Evolutionary conservation across 1,140 invertebrate genomes (phyloP).

Genomic region (Brachionus rotundiformis): DNA sequence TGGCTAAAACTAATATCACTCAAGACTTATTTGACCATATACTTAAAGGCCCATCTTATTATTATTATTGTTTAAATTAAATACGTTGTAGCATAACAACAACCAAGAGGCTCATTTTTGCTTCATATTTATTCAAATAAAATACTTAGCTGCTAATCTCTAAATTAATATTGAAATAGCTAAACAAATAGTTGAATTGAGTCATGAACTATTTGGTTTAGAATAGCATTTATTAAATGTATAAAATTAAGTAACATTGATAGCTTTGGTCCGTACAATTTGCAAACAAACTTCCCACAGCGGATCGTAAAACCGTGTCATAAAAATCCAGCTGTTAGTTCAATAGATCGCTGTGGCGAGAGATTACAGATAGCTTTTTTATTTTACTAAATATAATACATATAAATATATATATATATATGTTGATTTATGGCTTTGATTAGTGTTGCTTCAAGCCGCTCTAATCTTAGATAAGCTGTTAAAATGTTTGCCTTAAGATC

Average conservation of each 20-base stretch:
- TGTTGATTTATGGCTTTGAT: constrained; percentile 15
- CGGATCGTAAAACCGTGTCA: neutral
- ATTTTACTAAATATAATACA: neutral
- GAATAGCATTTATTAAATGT: neutral
- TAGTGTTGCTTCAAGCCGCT: neutral
- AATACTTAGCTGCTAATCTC: constrained; percentile 11
- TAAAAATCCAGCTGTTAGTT: constrained; percentile 28
- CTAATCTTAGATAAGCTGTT: constrained; percentile 45
- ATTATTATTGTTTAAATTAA: constrained; percentile 7
- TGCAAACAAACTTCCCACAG: constrained; percentile 17
- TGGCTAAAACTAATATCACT: too few species aligned
- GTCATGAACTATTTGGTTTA: constrained; percentile 18
- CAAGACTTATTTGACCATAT: neutral
- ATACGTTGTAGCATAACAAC: neutral
- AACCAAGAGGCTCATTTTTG: neutral
- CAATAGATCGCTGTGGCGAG: neutral
- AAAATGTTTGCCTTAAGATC: neutral
- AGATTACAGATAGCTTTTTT: neutral
- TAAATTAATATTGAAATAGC: constrained; percentile 47
- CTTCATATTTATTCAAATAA: constrained; percentile 19
- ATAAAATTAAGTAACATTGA: neutral
- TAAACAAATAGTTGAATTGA: neutral
- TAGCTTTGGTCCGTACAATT: neutral
- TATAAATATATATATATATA: neutral
- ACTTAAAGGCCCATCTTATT: neutral